Base-by-base conservation (phyloP, 2,113 vertebrate species). In the Vimba vimba region DNA sequence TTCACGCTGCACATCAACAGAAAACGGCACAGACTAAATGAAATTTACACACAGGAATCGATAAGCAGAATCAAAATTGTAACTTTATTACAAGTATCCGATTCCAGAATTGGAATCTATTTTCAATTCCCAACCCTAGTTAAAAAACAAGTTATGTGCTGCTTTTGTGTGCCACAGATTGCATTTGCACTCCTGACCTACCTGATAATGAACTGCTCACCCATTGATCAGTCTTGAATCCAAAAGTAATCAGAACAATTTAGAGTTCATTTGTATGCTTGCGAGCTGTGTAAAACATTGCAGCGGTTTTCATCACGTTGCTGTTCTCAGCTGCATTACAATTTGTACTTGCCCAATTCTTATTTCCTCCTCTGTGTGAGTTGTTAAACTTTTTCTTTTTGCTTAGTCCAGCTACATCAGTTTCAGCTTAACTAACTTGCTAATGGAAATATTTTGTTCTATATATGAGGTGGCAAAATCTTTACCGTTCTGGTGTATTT, bases 251-350 rank as follows among this genome's bases (percentile, higher is more conserved):
- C 30, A 8, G 59, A 80, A 45, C 59, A 21, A 66, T 15, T 27
- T 19, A 10, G 57, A 27, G 60, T 81, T 66, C 6, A 82, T 82
- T 82, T 47, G 25, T 60, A 57, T 68, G 83, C 36, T 82, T 59
- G 69, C 33, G 21, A 36, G 47, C 27, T 33, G 62, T 57, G 19
- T 47, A 59, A 73, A 45, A 76, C 59, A 3, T 86, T 88, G 79
- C 87, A 43, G 12, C 1, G 9, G 45, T 23, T 88, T 88, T 86
- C 87, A 66, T 82, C 80, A 82, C 80, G 4, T 82, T 69, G 62
- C 80, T 82, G 45, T 69, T 82, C 62, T 82, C 80, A 47, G 45
- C 60, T 69, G 3, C 62, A 82, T 55, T 68, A 68, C 3, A 82
- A 82, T 21, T 81, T 4, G 6, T 66, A 64, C 39, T 66, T 64